These are phyloP conservation scores for Cynocephalus volans DNA, from an alignment of 2,113 vertebrate genomes.

Conservation along the genomic window DNA sequence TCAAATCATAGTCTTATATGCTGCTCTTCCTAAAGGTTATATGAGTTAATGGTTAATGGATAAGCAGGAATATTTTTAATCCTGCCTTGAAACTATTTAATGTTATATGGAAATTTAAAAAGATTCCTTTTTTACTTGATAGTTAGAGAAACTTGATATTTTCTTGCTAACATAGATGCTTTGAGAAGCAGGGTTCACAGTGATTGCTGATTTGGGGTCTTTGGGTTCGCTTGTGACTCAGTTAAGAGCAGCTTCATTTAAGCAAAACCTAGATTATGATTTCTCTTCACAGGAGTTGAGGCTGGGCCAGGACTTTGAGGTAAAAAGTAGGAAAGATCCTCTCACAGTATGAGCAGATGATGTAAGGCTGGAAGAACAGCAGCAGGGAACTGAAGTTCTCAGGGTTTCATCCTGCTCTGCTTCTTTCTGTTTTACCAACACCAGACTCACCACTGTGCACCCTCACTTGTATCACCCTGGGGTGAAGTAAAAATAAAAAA, in stretches of 20 bases:
- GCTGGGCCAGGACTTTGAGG: background rate
- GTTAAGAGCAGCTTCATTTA: slow-evolving; percentile 32
- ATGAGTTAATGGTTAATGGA: slow-evolving; percentile 11
- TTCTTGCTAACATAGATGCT: slow-evolving; percentile 50
- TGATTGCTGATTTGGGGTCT: background rate
- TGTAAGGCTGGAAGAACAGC: background rate
- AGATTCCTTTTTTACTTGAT: background rate
- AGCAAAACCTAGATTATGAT: slow-evolving; percentile 50
- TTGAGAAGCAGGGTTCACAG: background rate
- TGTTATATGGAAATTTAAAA: slow-evolving; percentile 31
- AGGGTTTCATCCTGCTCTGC: background rate
- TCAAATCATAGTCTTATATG: slow-evolving; percentile 33
- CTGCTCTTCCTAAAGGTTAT: slow-evolving; percentile 3
- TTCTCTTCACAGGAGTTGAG: background rate
- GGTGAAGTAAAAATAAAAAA: background rate
- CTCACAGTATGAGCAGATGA: background rate
- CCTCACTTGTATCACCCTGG: background rate
- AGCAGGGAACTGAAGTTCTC: background rate
- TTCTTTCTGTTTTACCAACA: background rate
- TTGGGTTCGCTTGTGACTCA: background rate
- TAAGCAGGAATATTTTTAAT: slow-evolving; percentile 47
- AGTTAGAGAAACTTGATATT: background rate
- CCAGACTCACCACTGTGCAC: background rate
- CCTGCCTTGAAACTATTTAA: background rate
- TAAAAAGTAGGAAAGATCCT: background rate